Evolutionary conservation across 2,113 vertebrate genomes (phyloP), one percentile per base, ranked within the genome.

Genomic region (Gadus chalcogrammus): DNA sequence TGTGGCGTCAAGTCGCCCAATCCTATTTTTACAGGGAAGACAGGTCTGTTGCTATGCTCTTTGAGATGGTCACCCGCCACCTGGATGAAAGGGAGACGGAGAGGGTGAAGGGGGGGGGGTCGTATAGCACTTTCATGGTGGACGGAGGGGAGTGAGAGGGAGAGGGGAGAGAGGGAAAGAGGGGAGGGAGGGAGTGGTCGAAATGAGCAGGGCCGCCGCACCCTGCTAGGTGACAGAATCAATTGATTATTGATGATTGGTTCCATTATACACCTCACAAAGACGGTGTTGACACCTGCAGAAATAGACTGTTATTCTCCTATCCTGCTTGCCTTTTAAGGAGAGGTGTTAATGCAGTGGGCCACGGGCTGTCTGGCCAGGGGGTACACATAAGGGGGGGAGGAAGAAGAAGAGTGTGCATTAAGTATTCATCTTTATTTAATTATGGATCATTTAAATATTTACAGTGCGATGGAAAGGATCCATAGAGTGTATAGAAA

Each of bases 21-120:
- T 86, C 90, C 91, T 91, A 92, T 92, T 92, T 93, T 91, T 91
- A 91, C 88, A 87, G 86, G 75, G 81, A 77, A 87, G 86, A 88
- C 81, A 86, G 79, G 85, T 89, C 88, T 91, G 91, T 92, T 92
- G 90, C 92, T 92, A 91, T 88, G 90, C 91, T 89, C 79, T 85
- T 80, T 81, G 82, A 90, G 87, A 87, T 89, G 78, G 80, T 77
- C 80, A 88, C 79, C 80, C 70, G 64, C 82, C 83, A 79, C 73
- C 75, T 4, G 68, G 65, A 62, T 84, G 73, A 76, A 78, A 72
- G 69, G 17, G 67, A 24, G 52, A 64, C 72, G 77, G 66, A 68
- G 71, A 69, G 67, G 69, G 77, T 79, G n/a, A n/a, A n/a, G n/a
- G n/a, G 78, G 55, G 78, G 55, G 55, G 55, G 15, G 72, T 85